Evolutionary conservation across 2,888 invertebrate species (phyloP).

Genomic region (Carcina quercana): DNA sequence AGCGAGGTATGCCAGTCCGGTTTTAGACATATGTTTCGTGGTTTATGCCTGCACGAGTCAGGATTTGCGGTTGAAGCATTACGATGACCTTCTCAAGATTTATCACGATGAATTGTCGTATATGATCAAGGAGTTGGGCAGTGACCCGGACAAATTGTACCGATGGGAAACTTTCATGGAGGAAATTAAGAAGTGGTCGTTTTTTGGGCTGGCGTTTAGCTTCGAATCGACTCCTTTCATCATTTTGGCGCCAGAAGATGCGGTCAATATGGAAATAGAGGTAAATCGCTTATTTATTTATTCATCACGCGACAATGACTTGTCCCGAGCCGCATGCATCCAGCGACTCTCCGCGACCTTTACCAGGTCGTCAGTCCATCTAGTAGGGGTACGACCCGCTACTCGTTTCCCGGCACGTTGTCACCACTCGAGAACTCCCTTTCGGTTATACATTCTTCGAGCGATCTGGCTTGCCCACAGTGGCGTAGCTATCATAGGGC

Average conservation of each 20-base stretch:
- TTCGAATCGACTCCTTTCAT: constrained; percentile 76
- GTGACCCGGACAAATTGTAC: constrained; percentile 71
- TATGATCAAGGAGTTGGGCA: constrained; percentile 75
- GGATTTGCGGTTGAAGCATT: constrained; percentile 70
- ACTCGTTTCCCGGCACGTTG: no score
- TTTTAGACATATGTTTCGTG: constrained; percentile 73
- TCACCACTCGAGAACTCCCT: no score
- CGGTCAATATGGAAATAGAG: constrained; percentile 73
- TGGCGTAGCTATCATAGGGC: no score
- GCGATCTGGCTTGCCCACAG: no score
- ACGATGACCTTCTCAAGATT: constrained; percentile 71
- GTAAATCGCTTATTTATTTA: constrained; percentile 37
- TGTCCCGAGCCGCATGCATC: no score
- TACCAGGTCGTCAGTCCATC: no score
- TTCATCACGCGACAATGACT: no score
- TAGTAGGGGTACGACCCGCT: no score
- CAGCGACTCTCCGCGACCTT: no score
- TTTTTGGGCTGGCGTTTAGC: constrained; percentile 74
- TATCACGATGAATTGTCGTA: constrained; percentile 74
- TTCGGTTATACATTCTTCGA: no score
- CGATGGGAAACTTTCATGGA: constrained; percentile 61
- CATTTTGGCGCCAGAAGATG: constrained; percentile 71
- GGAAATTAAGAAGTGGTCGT: constrained; percentile 72
- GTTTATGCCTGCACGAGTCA: constrained; percentile 76
- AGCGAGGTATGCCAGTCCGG: constrained; percentile 71